Evolutionary conservation across 2,113 vertebrate species (phyloP).

Genomic region (Pipra filicauda): DNA sequence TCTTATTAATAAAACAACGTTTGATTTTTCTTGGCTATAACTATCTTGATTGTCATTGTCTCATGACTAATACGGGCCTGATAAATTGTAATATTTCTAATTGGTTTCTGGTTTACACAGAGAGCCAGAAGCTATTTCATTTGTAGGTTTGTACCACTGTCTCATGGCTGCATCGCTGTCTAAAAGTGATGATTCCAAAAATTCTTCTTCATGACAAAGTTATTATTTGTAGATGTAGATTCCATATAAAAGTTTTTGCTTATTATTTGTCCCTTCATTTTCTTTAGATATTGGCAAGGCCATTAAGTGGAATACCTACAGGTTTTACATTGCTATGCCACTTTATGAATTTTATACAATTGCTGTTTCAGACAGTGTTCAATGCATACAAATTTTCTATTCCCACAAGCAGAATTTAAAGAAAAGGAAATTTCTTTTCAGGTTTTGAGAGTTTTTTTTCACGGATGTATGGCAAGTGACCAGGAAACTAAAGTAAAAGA

Average conservation of each 20-base stretch:
- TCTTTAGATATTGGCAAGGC: neutral
- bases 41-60: neutral
- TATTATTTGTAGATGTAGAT: neutral
- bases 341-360: neutral
- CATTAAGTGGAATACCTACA: neutral
- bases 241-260: neutral
- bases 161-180: neutral
- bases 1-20: neutral
- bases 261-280: neutral
- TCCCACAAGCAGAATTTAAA: neutral
- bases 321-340: neutral
- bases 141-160: neutral
- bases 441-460: neutral
- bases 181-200: neutral
- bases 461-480: neutral
- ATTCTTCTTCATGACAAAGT: neutral
- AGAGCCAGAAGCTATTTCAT: neutral
- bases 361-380: neutral
- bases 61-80: neutral
- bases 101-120: neutral
- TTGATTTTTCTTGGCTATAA: neutral
- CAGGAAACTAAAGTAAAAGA: neutral
- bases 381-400: neutral
- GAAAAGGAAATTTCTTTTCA: neutral
- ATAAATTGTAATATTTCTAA: neutral